Conservation (phyloP, 2,113 vertebrate genomes). For the Paradoxurus hermaphroditus region DNA sequence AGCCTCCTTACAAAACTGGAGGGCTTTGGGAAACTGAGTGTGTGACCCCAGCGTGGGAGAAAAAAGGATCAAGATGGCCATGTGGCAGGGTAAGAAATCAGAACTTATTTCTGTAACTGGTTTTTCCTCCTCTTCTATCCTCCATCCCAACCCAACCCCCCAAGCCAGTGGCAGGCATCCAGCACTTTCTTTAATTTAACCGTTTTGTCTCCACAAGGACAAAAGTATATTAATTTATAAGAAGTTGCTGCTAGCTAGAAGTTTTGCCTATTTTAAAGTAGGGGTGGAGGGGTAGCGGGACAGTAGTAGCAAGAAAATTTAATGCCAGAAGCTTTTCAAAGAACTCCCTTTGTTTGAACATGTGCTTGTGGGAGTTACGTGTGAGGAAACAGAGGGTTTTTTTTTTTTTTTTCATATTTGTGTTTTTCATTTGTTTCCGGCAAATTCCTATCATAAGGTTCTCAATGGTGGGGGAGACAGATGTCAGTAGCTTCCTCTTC, state of each 20-base stretch:
- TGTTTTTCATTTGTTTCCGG: slow-evolving; percentile 43
- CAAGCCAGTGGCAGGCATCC: slow-evolving; percentile 58
- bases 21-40: slow-evolving; percentile 45
- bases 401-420: slow-evolving; percentile 42
- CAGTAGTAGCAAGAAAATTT: slow-evolving; percentile 20
- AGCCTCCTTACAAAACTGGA: slow-evolving; percentile 40
- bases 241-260: slow-evolving; percentile 33
- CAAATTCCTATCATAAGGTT: slow-evolving; percentile 45
- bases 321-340: slow-evolving; percentile 39
- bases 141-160: neutral
- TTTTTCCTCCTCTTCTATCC: slow-evolving; percentile 55
- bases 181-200: slow-evolving; percentile 71
- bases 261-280: slow-evolving; percentile 49
- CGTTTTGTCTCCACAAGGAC: slow-evolving; percentile 55
- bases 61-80: slow-evolving; percentile 68
- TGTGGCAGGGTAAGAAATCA: slow-evolving; percentile 74
- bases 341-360: slow-evolving; percentile 26
- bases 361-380: slow-evolving; percentile 5
- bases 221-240: slow-evolving; percentile 50
- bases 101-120: slow-evolving; percentile 61
- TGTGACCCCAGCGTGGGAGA: slow-evolving; percentile 41
- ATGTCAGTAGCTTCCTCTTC: slow-evolving; percentile 10
- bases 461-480: neutral
- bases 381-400: neutral
- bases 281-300: neutral